A percentile compares a stretch with the other conserved stretches of the same genome.
Conservation (phyloP, 2,113 vertebrate genomes). For the Passer domesticus region DNA sequence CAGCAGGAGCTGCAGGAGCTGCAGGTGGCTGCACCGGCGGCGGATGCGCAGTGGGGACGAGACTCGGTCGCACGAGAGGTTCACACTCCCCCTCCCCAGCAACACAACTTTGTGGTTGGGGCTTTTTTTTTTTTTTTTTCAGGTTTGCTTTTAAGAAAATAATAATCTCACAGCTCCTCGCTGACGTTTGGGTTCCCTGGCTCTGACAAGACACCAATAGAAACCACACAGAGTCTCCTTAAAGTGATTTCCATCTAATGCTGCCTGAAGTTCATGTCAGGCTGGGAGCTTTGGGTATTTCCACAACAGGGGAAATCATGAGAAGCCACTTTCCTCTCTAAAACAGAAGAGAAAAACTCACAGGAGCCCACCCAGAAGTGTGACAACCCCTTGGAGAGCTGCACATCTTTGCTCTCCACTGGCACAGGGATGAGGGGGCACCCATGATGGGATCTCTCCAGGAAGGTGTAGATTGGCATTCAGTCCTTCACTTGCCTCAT, state of each 20-base stretch:
- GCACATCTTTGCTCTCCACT: background rate
- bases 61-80: rapidly evolving
- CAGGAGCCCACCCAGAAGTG: background rate
- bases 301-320: background rate
- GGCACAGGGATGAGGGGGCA: background rate
- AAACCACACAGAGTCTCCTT: background rate
- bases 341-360: background rate
- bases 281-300: background rate
- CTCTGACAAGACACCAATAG: background rate
- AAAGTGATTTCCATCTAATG: background rate
- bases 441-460: background rate
- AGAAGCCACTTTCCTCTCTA: background rate
- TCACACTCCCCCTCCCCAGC: background rate
- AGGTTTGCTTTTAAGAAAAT: background rate
- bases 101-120: background rate
- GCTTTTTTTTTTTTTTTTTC: background rate
- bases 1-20: slow-evolving; percentile 9
- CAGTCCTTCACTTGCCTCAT: rapidly evolving
- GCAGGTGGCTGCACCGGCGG: background rate
- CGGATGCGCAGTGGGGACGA: background rate
- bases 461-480: background rate
- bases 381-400: background rate
- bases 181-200: background rate
- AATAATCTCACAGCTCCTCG: background rate
- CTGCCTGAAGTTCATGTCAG: background rate